These are phyloP conservation scores for Simalia tracyae DNA, from an alignment of 2,797 vertebrate species.

Conservation along the genomic window DNA sequence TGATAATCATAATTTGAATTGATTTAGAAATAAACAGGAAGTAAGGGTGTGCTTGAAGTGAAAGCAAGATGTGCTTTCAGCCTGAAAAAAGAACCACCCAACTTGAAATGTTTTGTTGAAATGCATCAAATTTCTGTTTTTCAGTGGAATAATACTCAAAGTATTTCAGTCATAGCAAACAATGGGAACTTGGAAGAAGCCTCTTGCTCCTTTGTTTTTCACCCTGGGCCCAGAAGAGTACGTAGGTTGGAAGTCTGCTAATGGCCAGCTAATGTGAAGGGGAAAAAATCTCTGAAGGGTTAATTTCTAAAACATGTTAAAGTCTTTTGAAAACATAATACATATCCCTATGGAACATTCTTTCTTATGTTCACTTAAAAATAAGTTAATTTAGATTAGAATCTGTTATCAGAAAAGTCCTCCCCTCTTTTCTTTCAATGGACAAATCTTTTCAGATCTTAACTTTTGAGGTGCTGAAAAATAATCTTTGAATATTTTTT, in stretches of 20 bases:
- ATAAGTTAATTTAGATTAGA: neutral
- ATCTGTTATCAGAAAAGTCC: neutral
- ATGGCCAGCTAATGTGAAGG: neutral
- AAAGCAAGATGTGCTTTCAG: constrained; percentile 1
- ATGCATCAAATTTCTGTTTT: neutral
- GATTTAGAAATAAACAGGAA: neutral
- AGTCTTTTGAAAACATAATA: neutral
- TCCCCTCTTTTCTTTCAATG: neutral
- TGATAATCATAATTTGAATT: neutral
- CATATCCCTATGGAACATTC: neutral
- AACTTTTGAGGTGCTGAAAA: neutral
- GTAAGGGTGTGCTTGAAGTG: neutral
- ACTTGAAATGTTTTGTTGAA: neutral
- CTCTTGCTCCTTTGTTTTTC: neutral
- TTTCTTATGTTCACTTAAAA: neutral
- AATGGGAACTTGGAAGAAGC: neutral
- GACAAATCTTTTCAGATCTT: neutral
- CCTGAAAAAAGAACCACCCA: neutral
- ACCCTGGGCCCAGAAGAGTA: neutral
- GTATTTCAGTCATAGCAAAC: neutral
- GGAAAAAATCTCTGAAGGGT: neutral
- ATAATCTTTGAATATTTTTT: neutral
- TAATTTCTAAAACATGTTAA: neutral
- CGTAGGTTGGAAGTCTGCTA: neutral
- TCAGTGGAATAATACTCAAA: neutral